Conservation (phyloP, 2,113 vertebrate genomes). For the Phalacrocorax carbo region DNA sequence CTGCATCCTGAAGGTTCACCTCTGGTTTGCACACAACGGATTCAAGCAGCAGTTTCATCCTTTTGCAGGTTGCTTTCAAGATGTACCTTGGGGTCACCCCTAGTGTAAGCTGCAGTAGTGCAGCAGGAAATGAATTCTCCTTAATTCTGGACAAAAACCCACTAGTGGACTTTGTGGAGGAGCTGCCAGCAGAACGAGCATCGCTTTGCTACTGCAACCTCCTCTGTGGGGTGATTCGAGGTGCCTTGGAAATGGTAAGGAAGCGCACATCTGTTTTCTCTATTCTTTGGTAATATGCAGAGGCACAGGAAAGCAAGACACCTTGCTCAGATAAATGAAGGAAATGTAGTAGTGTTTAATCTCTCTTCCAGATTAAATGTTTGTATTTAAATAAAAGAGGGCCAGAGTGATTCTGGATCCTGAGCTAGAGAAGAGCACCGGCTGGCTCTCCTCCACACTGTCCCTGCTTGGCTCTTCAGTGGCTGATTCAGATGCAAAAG, state of each 20-base stretch:
- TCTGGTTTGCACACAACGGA: background rate
- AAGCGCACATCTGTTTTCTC: background rate
- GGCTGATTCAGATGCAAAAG: background rate
- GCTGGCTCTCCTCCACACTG: background rate
- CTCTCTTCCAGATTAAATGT: background rate
- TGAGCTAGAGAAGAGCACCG: background rate
- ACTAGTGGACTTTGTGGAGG: conserved; percentile 78
- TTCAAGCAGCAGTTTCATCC: background rate
- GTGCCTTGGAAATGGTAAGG: conserved; percentile 82
- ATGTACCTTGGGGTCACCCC: conserved; percentile 82
- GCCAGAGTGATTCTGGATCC: background rate
- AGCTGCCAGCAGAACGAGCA: conserved; percentile 74
- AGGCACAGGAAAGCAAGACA: background rate
- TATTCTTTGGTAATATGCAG: background rate
- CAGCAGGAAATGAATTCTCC: conserved; percentile 75
- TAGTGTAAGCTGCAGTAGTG: conserved; percentile 69
- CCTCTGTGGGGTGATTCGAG: conserved; percentile 79
- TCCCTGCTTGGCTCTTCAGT: background rate
- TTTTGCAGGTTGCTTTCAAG: conserved; percentile 81
- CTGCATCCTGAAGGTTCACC: background rate
- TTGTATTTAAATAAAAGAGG: background rate
- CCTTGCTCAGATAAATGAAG: background rate
- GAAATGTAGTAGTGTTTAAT: background rate
- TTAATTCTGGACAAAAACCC: conserved; percentile 82
- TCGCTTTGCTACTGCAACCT: conserved; percentile 78